Percentiles rank a stretch among this genome's conserved stretches.
phyloP scores from a whole-genome alignment of 2,888 invertebrate species.

The Brachyptera putata region DNA sequence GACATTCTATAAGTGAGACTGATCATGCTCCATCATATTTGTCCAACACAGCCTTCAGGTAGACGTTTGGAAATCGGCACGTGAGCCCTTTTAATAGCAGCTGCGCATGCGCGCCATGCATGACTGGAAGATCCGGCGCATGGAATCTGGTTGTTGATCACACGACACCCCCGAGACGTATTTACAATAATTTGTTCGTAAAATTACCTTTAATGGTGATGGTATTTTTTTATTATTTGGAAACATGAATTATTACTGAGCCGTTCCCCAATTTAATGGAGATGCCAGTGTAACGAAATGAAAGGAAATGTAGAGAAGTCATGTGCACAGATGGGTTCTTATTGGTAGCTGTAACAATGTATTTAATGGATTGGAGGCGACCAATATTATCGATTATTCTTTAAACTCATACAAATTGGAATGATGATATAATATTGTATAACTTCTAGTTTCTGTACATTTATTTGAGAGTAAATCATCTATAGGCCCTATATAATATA shows the following conservation, averaged over 20 bases:
- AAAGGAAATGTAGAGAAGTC: too few species aligned
- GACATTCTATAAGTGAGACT: slow-evolving; percentile 13
- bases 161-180: slow-evolving; percentile 16
- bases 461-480: too few species aligned
- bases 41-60: slow-evolving; percentile 16
- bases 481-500: too few species aligned
- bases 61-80: slow-evolving; percentile 3
- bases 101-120: neutral
- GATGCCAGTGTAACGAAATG: too few species aligned
- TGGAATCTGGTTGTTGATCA: neutral
- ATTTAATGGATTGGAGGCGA: too few species aligned
- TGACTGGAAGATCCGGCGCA: neutral
- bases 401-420: too few species aligned
- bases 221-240: neutral
- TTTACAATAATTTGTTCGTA: slow-evolving; percentile 19
- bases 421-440: too few species aligned
- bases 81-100: neutral
- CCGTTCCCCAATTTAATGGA: neutral
- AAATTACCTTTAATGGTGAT: slow-evolving; percentile 15
- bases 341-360: too few species aligned
- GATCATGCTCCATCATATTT: slow-evolving; percentile 15
- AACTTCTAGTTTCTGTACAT: too few species aligned
- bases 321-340: too few species aligned
- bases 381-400: too few species aligned
- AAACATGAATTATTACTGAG: neutral